These are phyloP conservation scores for Eupsilia transversa DNA, from an alignment of 2,888 invertebrate species.

Conservation along the genomic window DNA sequence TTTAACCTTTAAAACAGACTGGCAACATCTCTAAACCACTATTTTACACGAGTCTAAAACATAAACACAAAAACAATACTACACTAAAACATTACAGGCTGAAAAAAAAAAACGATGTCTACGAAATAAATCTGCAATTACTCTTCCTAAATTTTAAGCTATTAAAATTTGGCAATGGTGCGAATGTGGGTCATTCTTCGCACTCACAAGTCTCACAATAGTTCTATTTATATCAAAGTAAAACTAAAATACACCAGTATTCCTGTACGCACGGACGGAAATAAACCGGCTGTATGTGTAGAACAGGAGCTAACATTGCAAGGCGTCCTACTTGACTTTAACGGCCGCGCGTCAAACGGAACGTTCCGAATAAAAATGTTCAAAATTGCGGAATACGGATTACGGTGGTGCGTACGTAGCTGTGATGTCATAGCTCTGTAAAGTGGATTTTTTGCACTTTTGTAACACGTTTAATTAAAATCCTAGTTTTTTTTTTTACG, in stretches of 20 bases:
- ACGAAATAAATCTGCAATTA: constrained; percentile 67
- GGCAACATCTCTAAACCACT: neutral
- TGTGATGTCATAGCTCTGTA: constrained; percentile 22
- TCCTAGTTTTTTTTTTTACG: neutral
- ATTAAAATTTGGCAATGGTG: constrained; percentile 80
- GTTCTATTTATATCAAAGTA: constrained; percentile 86
- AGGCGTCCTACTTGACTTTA: constrained; percentile 52
- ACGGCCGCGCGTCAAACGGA: constrained; percentile 48
- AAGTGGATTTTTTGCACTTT: neutral
- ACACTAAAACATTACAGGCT: constrained; percentile 24
- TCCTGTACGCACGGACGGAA: constrained; percentile 85
- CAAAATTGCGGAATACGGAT: constrained; percentile 30
- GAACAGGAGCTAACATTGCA: constrained; percentile 66
- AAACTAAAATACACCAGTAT: constrained; percentile 87
- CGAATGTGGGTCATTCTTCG: constrained; percentile 83
- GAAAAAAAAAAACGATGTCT: constrained; percentile 64
- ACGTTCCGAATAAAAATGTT: constrained; percentile 46
- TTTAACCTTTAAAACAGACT: constrained; percentile 7
- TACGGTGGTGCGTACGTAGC: constrained; percentile 9
- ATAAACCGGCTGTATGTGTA: constrained; percentile 77
- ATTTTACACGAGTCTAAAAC: constrained; percentile 14
- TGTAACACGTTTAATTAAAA: neutral
- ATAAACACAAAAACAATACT: constrained; percentile 26
- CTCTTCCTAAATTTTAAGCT: constrained; percentile 63
- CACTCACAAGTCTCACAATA: constrained; percentile 77